phyloP scores from a whole-genome alignment of 1,140 invertebrate genomes.

The Hylyphantes graminicola region DNA sequence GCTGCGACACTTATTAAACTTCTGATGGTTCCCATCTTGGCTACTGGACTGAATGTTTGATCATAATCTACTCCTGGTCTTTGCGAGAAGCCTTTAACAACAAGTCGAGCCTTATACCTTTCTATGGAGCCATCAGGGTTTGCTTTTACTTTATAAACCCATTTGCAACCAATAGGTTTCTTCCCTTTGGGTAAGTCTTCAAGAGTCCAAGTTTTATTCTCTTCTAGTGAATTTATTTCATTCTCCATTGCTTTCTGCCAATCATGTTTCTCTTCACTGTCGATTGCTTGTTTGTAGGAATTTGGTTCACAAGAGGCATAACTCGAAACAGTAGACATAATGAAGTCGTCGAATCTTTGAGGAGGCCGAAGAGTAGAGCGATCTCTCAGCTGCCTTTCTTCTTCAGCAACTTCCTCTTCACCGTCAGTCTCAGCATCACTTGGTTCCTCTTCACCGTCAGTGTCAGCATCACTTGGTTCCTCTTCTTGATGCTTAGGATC shows the following conservation, averaged over 20 bases:
- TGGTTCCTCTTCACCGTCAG: too few species aligned
- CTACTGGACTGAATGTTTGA: constrained; percentile 56
- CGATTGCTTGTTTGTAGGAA: neutral
- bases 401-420: neutral
- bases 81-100: constrained; percentile 51
- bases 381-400: neutral
- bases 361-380: neutral
- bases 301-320: neutral
- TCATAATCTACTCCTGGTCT: constrained; percentile 48
- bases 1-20: neutral
- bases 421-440: too few species aligned
- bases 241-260: too few species aligned
- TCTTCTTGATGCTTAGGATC: too few species aligned
- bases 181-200: neutral
- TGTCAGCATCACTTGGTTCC: too few species aligned
- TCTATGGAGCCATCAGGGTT: constrained; percentile 40
- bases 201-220: too few species aligned
- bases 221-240: too few species aligned
- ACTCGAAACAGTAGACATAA: constrained; percentile 4
- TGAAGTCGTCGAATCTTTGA: neutral
- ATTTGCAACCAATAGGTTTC: constrained; percentile 18
- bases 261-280: neutral
- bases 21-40: neutral
- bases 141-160: constrained; percentile 55
- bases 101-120: constrained; percentile 52